Conservation (phyloP, 2,888 invertebrate genomes). For the Microctonus brassicae region DNA sequence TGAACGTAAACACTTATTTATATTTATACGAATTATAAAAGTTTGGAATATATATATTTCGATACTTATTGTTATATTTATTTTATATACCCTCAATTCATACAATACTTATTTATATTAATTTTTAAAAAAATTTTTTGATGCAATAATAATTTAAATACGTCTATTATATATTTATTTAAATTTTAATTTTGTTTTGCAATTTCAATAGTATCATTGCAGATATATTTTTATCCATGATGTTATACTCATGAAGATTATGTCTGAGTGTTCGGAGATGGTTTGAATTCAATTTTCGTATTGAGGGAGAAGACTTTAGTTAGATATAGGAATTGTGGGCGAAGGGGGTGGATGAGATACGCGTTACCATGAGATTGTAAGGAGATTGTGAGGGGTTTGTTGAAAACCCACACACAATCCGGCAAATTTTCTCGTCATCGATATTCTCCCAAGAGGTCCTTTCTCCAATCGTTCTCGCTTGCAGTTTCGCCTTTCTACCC, state of each 20-base stretch:
- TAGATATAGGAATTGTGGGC: background rate
- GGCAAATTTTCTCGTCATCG: slow-evolving; percentile 23
- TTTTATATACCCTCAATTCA: no score
- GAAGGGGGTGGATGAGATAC: background rate
- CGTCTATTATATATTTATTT: background rate
- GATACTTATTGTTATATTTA: no score
- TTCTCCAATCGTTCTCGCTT: slow-evolving; percentile 13
- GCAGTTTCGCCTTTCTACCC: slow-evolving; percentile 1
- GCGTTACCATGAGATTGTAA: background rate
- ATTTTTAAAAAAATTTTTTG: no score
- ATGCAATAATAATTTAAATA: background rate
- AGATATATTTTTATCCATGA: background rate
- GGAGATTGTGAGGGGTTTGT: background rate
- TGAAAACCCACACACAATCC: slow-evolving; percentile 11
- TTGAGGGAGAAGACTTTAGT: background rate
- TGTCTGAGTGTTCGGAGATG: background rate
- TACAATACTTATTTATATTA: no score
- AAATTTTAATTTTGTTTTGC: background rate
- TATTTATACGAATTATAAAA: background rate
- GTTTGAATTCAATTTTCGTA: slow-evolving; percentile 22
- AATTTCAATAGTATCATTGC: background rate
- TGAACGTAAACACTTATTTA: background rate
- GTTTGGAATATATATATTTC: background rate
- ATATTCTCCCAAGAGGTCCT: slow-evolving; percentile 8
- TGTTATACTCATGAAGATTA: background rate